phyloP scores from a whole-genome alignment of 1,140 invertebrate genomes.

The Drosophila kohkoa region DNA sequence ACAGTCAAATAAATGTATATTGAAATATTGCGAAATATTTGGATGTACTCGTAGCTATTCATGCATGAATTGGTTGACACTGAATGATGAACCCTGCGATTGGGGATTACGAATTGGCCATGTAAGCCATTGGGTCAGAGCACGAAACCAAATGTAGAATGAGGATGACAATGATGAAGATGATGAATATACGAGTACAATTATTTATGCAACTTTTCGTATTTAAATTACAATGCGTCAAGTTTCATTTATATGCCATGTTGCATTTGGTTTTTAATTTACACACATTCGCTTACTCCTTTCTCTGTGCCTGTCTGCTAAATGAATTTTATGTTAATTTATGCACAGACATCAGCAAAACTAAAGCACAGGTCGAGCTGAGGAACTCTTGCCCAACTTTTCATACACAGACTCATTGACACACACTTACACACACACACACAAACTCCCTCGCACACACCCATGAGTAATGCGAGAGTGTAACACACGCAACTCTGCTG shows the following conservation, averaged over 20 bases:
- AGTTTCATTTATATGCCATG: slow-evolving; percentile 41
- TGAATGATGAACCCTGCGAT: slow-evolving; percentile 31
- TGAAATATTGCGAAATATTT: slow-evolving; percentile 29
- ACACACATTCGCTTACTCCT: slow-evolving; percentile 5
- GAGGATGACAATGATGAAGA: background rate
- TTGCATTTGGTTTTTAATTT: slow-evolving; percentile 46
- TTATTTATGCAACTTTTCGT: slow-evolving; percentile 13
- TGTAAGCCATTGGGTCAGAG: slow-evolving; percentile 14
- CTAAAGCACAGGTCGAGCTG: slow-evolving; percentile 60
- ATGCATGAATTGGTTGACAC: slow-evolving; percentile 42
- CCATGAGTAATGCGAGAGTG: background rate
- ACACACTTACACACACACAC: slow-evolving; percentile 21
- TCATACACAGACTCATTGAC: slow-evolving; percentile 40
- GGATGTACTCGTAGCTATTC: slow-evolving; percentile 8
- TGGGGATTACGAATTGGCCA: slow-evolving; percentile 15
- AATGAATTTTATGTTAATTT: slow-evolving; percentile 72
- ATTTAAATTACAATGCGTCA: slow-evolving; percentile 52
- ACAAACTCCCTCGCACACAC: slow-evolving; percentile 1
- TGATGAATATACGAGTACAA: slow-evolving; percentile 22
- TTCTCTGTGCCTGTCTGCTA: slow-evolving; percentile 25
- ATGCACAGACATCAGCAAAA: slow-evolving; percentile 67
- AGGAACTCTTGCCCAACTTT: slow-evolving; percentile 9
- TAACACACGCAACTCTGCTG: slow-evolving; percentile 24
- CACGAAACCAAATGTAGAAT: background rate
- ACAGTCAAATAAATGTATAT: slow-evolving; percentile 1